phyloP scores from a whole-genome alignment of 2,797 vertebrate species.

The Heterohyrax brucei region DNA sequence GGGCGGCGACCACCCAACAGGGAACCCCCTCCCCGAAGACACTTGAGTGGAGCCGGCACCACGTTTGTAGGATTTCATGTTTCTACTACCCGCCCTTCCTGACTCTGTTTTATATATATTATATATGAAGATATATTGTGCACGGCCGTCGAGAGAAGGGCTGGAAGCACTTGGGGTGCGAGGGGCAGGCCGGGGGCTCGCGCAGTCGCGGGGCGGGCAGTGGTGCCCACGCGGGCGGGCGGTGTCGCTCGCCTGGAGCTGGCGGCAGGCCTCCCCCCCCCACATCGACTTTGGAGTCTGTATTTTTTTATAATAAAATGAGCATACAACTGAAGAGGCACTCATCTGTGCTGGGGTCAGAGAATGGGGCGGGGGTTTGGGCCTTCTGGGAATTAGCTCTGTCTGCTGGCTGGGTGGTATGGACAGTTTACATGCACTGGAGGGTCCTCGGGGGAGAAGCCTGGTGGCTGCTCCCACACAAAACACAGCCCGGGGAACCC shows the following conservation, averaged over 20 bases:
- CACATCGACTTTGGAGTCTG: conserved; percentile 89
- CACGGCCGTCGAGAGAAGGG: conserved; percentile 63
- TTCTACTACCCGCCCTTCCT: conserved; percentile 78
- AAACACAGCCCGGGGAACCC: too few species aligned
- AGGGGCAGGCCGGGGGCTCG: not conserved
- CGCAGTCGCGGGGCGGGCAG: not conserved
- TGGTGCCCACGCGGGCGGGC: not conserved
- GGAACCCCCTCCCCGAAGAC: not conserved
- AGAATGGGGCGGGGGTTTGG: not conserved
- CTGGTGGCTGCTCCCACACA: too few species aligned
- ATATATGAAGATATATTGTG: conserved; percentile 89
- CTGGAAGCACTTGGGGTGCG: not conserved
- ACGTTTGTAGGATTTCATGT: conserved; percentile 78
- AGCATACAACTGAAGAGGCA: conserved; percentile 73
- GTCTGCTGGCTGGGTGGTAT: too few species aligned
- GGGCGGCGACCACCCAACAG: not conserved
- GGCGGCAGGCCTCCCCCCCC: not conserved
- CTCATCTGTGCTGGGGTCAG: not conserved
- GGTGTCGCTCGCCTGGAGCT: conserved; percentile 64
- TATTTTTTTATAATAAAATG: conserved; percentile 93
- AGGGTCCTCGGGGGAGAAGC: too few species aligned
- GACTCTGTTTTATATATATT: conserved; percentile 87
- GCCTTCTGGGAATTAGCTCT: not conserved
- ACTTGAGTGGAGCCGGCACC: not conserved
- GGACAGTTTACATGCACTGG: too few species aligned